These are phyloP conservation scores for Drosophila bunnanda DNA, from an alignment of 2,888 invertebrate species.

Conservation along the genomic window DNA sequence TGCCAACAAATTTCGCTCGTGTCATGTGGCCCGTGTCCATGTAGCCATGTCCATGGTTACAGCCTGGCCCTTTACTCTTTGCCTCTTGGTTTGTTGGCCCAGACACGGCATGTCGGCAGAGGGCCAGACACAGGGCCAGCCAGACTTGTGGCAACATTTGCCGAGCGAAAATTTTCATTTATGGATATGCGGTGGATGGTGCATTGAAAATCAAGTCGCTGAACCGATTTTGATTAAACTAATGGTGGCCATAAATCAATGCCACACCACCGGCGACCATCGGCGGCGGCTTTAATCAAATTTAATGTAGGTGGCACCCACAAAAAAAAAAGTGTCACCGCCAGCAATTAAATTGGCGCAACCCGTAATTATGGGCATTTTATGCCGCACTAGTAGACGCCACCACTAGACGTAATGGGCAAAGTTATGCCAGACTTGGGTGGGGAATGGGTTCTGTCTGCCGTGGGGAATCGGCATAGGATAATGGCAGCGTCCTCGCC, in stretches of 20 bases:
- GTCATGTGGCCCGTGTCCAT: slow-evolving; percentile 43
- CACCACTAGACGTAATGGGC: slow-evolving; percentile 14
- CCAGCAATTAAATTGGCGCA: slow-evolving; percentile 43
- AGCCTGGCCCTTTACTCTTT: slow-evolving; percentile 32
- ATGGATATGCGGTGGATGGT: slow-evolving; percentile 29
- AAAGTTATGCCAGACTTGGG: slow-evolving; percentile 32
- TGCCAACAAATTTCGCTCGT: slow-evolving; percentile 55
- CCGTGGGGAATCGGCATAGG: slow-evolving; percentile 18
- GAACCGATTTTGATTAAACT: slow-evolving; percentile 63
- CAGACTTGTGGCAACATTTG: slow-evolving; percentile 39
- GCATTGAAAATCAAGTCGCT: slow-evolving; percentile 41
- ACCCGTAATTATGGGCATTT: slow-evolving; percentile 33
- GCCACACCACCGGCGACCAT: slow-evolving; percentile 19
- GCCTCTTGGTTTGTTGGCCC: slow-evolving; percentile 19
- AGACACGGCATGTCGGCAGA: slow-evolving; percentile 1
- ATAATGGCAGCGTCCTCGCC: slow-evolving; percentile 56
- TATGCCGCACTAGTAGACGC: slow-evolving; percentile 12
- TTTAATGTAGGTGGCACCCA: slow-evolving; percentile 44
- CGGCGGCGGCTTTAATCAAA: slow-evolving; percentile 61
- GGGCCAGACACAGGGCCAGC: slow-evolving; percentile 15
- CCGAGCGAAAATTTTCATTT: slow-evolving; percentile 50
- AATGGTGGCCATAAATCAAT: slow-evolving; percentile 68
- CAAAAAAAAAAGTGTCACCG: slow-evolving; percentile 26
- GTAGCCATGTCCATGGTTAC: slow-evolving; percentile 42
- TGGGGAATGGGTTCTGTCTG: slow-evolving; percentile 30